These are phyloP conservation scores for Clarias fuscus DNA, from an alignment of 2,797 vertebrate genomes.

Conservation along the genomic window DNA sequence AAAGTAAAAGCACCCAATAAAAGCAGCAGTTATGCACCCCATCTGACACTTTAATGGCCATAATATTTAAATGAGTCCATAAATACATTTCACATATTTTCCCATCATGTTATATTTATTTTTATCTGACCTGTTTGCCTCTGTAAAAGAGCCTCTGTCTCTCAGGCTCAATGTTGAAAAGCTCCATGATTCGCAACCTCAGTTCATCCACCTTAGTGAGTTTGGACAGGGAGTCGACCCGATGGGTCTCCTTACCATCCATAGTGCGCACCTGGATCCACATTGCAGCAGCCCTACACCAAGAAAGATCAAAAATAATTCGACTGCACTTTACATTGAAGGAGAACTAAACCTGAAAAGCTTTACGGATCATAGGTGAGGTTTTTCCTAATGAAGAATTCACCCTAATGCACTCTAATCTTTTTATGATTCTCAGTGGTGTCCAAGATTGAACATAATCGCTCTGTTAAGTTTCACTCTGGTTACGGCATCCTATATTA, in stretches of 20 bases:
- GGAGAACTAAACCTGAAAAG: neutral
- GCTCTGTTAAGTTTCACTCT: neutral
- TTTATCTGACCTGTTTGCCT: conserved; percentile 86
- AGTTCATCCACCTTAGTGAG: conserved; percentile 95
- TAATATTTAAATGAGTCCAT: neutral
- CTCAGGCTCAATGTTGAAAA: conserved; percentile 86
- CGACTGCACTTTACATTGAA: neutral
- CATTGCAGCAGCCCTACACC: conserved; percentile 82
- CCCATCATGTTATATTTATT: neutral
- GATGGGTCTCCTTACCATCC: conserved; percentile 91
- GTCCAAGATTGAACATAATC: neutral
- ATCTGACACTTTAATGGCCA: neutral
- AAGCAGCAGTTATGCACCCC: neutral
- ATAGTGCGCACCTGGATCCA: conserved; percentile 99
- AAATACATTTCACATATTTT: neutral
- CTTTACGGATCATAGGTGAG: neutral
- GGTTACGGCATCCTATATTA: neutral
- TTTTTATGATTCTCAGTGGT: too few species aligned
- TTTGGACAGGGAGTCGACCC: conserved; percentile 90
- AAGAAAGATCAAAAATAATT: neutral
- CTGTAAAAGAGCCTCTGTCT: conserved; percentile 91
- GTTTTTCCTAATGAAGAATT: neutral
- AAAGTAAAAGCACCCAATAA: neutral
- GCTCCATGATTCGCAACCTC: conserved; percentile 82
- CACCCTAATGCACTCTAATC: neutral